Conservation (phyloP, 2,797 vertebrate species). For the Sardinella longiceps region DNA sequence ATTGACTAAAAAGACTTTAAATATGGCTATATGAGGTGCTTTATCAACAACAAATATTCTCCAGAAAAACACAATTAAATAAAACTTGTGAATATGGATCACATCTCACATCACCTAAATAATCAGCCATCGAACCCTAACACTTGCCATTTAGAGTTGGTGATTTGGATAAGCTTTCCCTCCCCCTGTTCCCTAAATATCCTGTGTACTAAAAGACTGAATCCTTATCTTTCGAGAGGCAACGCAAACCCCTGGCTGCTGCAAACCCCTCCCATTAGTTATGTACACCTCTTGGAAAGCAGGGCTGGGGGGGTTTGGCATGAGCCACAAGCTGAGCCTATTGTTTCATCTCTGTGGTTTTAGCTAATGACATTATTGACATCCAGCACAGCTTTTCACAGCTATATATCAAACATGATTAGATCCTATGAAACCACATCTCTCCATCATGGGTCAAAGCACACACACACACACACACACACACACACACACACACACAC, state of each 20-base stretch:
- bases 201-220: background rate
- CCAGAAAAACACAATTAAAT: background rate
- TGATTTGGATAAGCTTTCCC: background rate
- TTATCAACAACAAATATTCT: background rate
- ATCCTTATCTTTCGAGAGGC: background rate
- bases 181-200: background rate
- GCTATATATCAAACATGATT: background rate
- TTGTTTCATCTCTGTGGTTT: background rate
- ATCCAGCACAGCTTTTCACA: background rate
- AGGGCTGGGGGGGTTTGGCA: background rate
- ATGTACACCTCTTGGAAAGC: background rate
- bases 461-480: background rate
- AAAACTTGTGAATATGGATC: background rate
- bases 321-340: background rate
- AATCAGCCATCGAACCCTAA: background rate
- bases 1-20: background rate
- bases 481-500: no score
- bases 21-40: background rate
- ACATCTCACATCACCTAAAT: background rate
- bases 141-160: no score
- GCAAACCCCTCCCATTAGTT: background rate
- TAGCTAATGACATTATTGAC: background rate
- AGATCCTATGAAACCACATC: background rate
- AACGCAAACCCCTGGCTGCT: background rate
- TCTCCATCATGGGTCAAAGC: background rate